Conservation (phyloP, 2,113 vertebrate genomes). For the Ochotona princeps region DNA sequence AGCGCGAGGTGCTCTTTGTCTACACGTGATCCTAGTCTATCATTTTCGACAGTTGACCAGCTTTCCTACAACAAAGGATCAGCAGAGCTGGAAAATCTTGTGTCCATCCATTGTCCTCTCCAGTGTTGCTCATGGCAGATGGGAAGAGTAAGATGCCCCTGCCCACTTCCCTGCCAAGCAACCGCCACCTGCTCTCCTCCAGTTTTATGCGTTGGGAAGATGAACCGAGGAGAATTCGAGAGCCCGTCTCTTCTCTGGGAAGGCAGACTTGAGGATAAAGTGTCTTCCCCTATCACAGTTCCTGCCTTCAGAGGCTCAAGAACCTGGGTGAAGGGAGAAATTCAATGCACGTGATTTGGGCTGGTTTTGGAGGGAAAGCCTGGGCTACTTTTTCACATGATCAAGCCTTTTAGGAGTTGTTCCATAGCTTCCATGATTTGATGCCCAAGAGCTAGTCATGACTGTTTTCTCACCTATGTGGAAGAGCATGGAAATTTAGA, state of each 20-base stretch:
- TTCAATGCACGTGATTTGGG: background rate
- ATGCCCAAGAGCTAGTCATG: background rate
- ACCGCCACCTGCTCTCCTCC: background rate
- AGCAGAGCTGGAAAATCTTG: slow-evolving; percentile 35
- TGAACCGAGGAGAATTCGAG: background rate
- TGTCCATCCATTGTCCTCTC: background rate
- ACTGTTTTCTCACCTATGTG: slow-evolving; percentile 30
- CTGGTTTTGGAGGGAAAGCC: background rate
- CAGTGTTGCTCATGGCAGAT: slow-evolving; percentile 25
- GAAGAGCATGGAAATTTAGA: slow-evolving; percentile 29
- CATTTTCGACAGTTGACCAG: slow-evolving; percentile 44
- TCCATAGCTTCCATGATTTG: background rate
- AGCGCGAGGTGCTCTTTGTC: slow-evolving; percentile 50
- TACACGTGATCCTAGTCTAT: slow-evolving; percentile 58
- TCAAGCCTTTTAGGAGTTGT: slow-evolving; percentile 1
- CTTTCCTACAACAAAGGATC: slow-evolving; percentile 44
- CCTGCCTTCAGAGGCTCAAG: slow-evolving; percentile 20
- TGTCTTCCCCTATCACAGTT: slow-evolving; percentile 12
- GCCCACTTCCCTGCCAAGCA: background rate
- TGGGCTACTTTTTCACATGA: background rate
- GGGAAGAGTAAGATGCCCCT: background rate
- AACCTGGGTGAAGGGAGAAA: background rate
- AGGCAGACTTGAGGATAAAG: slow-evolving; percentile 34
- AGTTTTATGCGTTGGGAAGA: slow-evolving; percentile 9
- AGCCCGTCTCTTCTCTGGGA: slow-evolving; percentile 23